Evolutionary conservation across 2,888 invertebrate genomes (phyloP).

Genomic region (Melipona bicolor): DNA sequence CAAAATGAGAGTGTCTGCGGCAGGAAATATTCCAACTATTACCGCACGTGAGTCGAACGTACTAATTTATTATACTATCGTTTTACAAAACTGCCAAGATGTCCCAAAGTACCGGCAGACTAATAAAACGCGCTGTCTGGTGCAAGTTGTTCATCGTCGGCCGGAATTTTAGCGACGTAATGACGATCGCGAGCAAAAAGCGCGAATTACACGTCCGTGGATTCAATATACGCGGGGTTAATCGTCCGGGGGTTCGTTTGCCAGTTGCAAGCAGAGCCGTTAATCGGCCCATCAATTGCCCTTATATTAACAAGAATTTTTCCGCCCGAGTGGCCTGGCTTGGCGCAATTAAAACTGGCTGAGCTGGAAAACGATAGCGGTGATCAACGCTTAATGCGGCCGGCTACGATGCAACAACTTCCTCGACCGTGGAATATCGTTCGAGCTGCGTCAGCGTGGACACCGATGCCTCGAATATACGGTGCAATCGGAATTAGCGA

Average conservation of each 20-base stretch:
- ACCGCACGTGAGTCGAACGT: no score
- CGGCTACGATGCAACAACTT: conserved; percentile 40
- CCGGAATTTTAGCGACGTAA: conserved; percentile 27
- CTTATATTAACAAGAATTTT: conserved; percentile 61
- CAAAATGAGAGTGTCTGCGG: no score
- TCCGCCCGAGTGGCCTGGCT: conserved; percentile 23
- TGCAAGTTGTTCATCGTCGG: conserved; percentile 52
- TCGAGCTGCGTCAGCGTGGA: conserved; percentile 39
- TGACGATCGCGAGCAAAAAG: conserved; percentile 36
- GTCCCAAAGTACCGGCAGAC: neutral
- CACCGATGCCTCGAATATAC: conserved; percentile 24
- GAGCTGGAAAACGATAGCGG: conserved; percentile 59
- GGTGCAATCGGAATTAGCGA: neutral
- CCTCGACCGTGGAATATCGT: conserved; percentile 31
- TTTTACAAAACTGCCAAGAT: neutral
- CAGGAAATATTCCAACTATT: no score
- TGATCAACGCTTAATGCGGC: conserved; percentile 49
- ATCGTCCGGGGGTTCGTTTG: conserved; percentile 32
- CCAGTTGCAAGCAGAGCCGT: conserved; percentile 32
- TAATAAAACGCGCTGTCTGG: neutral
- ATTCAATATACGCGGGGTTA: conserved; percentile 56
- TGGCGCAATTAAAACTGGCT: conserved; percentile 61
- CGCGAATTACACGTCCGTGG: conserved; percentile 50
- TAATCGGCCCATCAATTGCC: conserved; percentile 57
- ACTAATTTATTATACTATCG: no score